Evolutionary conservation across 2,113 vertebrate genomes (phyloP).

Genomic region (Poeciliopsis turrubarensis): DNA sequence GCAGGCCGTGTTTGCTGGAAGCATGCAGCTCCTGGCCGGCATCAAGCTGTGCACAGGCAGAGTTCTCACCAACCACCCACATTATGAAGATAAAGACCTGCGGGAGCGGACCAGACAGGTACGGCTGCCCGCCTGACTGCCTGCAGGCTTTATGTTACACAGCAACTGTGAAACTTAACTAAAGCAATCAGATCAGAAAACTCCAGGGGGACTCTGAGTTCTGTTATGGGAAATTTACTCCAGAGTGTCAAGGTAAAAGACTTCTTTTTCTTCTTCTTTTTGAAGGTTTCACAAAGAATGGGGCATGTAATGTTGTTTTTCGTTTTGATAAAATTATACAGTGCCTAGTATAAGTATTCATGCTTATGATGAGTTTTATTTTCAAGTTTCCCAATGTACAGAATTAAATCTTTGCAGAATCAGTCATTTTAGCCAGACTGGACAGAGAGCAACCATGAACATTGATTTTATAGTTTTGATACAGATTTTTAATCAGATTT

Average conservation of each 20-base stretch:
- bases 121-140: constrained; percentile 33
- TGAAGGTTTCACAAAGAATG: not conserved
- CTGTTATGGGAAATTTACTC: not conserved
- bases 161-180: not conserved
- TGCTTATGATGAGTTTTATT: too few species aligned
- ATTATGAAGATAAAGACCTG: constrained; percentile 93
- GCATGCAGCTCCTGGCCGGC: constrained; percentile 97
- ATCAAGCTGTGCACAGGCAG: constrained; percentile 97
- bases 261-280: not conserved
- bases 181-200: not conserved
- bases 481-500: too few species aligned
- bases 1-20: constrained; percentile 93
- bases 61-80: constrained; percentile 95
- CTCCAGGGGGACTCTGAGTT: not conserved
- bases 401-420: too few species aligned
- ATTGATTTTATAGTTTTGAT: too few species aligned
- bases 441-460: too few species aligned
- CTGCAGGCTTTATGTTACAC: not conserved
- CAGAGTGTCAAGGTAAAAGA: not conserved
- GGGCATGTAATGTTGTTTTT: not conserved
- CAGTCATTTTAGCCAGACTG: too few species aligned
- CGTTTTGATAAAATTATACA: too few species aligned
- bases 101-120: constrained; percentile 94
- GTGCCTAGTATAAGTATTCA: too few species aligned
- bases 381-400: too few species aligned